Base-by-base conservation (phyloP, 2,888 invertebrate species). In the Microctonus aethiopoides region DNA sequence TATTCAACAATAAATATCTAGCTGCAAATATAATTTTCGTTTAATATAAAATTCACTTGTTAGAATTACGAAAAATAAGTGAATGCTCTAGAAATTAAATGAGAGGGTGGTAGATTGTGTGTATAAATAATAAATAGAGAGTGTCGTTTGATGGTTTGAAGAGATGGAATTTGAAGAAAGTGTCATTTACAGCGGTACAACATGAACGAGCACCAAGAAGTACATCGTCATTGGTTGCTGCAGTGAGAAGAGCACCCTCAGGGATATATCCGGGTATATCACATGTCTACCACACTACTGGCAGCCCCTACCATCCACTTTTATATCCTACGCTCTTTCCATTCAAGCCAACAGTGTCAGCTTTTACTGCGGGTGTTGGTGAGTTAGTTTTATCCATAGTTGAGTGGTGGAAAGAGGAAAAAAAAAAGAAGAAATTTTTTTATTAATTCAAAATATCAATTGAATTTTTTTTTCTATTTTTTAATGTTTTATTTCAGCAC, bases 171-270 rank as follows among this genome's bases (percentile, higher is more conserved):
- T 76, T 64, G 63, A 76, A 75, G 72, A 74, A 79, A 78, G 72
- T 76, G 75, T 79, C 77, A 75, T 73, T 80, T 80, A 75, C 89
- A 96, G 96, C 96, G 71, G 96, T 96, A 22, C 96, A 96, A 84
- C 95, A 96, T 86, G 96, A 96, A 87, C 88, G 96, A 74, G 95
- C 96, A 10, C 95, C 96, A 0, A 89, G 96, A 56, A 88, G 86
- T 67, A 80, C 83, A 64, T 82, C 84, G 64, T 81, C 83, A 9
- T 78, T 85, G 77, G 81, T 83, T 71, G 76, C 81, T 10, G 80
- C 89, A n/a, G 87, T 88, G 67, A 89, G 89, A 80, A 88, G 86
- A 81, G 87, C 86, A 72, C 79, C 85, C 59, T 75, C 83, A 16
- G 79, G 79, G 54, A 74, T 84, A 66, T 83, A 75, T 86, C 87